Evolutionary conservation across 2,888 invertebrate species (phyloP), one percentile per base, ranked within the genome.

Genomic region (Dryocosmus kuriphilus): DNA sequence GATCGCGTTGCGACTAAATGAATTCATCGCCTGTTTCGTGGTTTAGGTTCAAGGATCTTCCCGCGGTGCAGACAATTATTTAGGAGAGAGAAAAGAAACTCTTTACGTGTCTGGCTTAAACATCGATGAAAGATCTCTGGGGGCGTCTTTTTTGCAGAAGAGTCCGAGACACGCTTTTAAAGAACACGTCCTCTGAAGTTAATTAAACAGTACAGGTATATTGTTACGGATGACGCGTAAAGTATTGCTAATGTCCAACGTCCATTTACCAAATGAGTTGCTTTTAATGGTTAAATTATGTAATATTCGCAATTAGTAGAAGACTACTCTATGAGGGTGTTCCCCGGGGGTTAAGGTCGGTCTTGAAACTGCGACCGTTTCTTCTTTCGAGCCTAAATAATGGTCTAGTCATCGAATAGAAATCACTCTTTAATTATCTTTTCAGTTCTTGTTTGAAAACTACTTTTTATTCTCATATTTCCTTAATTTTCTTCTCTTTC

Each of bases 21-120:
- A 60, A 60, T 60, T 60, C n/a, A 55, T 22, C 60, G 60, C 14
- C 60, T 60, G 27, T 60, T 60, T 60, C 4, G 60, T 60, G 60
- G 60, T 16, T 60, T 60, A 60, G 24, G 27, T 60, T 63, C 22
- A 35, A 41, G 41, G 35, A 65, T 65, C 41, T 65, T 41, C 19
- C 27, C 35, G 65, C 41, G 46, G 24, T 16, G 27, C 60, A 60
- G 60, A 60, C 60, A 27, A 60, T 60, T 60, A 60, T 60, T 60
- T 60, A 71, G 27, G 67, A 51, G 41, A 51, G 41, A 46, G 67
- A 71, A 46, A 71, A 71, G 65, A 65, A 65, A 41, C 38, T 46
- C 46, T 71, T 51, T 71, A 71, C 67, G 67, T 71, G 67, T 41
- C 24, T 71, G 51, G 67, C 67, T 71, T 71, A 71, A 71, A 71